A percentile compares a stretch with the other conserved stretches of the same genome.
These are phyloP conservation scores for Hipparchia semele DNA, from an alignment of 2,888 invertebrate genomes.

Conservation along the genomic window DNA sequence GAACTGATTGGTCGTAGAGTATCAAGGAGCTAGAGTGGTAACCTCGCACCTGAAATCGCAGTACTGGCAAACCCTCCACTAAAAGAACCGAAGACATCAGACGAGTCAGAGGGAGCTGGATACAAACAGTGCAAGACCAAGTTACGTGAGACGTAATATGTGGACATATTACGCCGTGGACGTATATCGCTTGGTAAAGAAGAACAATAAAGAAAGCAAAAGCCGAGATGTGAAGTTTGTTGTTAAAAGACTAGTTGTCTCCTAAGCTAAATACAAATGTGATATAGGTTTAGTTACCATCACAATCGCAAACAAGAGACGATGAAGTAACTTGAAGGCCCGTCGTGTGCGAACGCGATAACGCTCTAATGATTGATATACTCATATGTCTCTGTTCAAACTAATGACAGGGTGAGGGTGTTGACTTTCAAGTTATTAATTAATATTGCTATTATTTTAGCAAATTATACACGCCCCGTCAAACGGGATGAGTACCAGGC, in stretches of 20 bases:
- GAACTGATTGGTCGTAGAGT: too few species aligned
- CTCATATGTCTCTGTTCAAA: slow-evolving; percentile 73
- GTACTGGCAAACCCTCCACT: too few species aligned
- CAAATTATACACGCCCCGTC: slow-evolving; percentile 54
- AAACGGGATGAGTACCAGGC: slow-evolving; percentile 29
- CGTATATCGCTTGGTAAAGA: too few species aligned
- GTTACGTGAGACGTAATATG: too few species aligned
- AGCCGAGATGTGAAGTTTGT: slow-evolving; percentile 2
- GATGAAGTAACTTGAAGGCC: slow-evolving; percentile 62
- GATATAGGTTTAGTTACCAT: slow-evolving; percentile 45
- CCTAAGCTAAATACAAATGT: slow-evolving; percentile 41
- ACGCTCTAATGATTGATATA: slow-evolving; percentile 79
- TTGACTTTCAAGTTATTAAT: slow-evolving; percentile 82
- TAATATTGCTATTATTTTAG: slow-evolving; percentile 78
- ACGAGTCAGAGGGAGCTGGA: too few species aligned
- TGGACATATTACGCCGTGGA: too few species aligned
- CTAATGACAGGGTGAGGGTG: slow-evolving; percentile 79
- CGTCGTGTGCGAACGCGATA: slow-evolving; percentile 72
- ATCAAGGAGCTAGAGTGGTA: too few species aligned
- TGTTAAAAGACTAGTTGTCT: slow-evolving; percentile 19
- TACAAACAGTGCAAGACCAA: too few species aligned
- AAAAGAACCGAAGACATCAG: too few species aligned
- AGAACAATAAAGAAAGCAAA: not conserved
- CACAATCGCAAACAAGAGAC: slow-evolving; percentile 61
- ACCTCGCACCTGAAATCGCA: too few species aligned